These are phyloP conservation scores for Rhingia campestris DNA, from an alignment of 2,888 invertebrate genomes.

Conservation along the genomic window DNA sequence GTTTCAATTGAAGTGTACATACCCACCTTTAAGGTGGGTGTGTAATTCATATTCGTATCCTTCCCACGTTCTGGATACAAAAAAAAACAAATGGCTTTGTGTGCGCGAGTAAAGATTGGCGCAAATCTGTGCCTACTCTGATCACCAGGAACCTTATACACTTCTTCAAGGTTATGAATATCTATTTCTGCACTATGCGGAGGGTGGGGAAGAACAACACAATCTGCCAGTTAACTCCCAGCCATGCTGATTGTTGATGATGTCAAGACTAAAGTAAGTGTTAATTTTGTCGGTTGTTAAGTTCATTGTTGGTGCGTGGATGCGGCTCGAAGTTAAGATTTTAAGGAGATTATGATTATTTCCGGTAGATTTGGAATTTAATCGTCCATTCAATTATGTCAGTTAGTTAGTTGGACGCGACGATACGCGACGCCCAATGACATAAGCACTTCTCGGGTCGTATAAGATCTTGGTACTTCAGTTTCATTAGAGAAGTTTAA, in stretches of 20 bases:
- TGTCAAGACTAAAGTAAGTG: slow-evolving; percentile 67
- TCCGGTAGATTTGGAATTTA: slow-evolving; percentile 55
- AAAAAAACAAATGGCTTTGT: background rate
- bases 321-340: slow-evolving; percentile 6
- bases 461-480: background rate
- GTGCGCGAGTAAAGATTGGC: slow-evolving; percentile 30
- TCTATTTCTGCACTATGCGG: slow-evolving; percentile 10
- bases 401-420: slow-evolving; percentile 3
- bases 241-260: slow-evolving; percentile 46
- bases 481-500: background rate
- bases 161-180: slow-evolving; percentile 52
- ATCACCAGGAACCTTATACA: slow-evolving; percentile 14
- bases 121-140: background rate
- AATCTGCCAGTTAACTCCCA: slow-evolving; percentile 3
- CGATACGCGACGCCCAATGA: slow-evolving; percentile 1
- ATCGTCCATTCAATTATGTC: slow-evolving; percentile 52
- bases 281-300: slow-evolving; percentile 51
- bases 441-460: background rate
- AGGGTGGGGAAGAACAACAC: slow-evolving; percentile 30
- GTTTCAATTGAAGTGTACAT: slow-evolving; percentile 33
- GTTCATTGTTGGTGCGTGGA: slow-evolving; percentile 43
- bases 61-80: slow-evolving; percentile 64
- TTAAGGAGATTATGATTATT: slow-evolving; percentile 55
- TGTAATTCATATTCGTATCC: slow-evolving; percentile 33
- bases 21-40: slow-evolving; percentile 35